These are phyloP conservation scores for Saccostrea glomerata DNA, from an alignment of 1,140 invertebrate genomes.

Conservation along the genomic window DNA sequence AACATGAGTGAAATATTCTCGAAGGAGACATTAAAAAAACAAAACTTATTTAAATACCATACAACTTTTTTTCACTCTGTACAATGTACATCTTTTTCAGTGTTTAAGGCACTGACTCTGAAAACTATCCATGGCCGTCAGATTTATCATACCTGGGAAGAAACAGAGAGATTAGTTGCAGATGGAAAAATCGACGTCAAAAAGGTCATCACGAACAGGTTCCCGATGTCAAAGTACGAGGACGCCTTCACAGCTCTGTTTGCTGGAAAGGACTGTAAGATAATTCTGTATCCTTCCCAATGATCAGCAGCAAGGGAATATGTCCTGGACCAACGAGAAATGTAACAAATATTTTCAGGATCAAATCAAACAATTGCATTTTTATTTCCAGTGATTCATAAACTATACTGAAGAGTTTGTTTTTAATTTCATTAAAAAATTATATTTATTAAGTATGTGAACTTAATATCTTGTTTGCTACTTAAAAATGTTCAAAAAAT, in stretches of 20 bases:
- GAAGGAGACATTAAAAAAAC: too few species aligned
- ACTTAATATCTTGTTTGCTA: too few species aligned
- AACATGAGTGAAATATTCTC: too few species aligned
- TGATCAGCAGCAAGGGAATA: slow-evolving; percentile 31
- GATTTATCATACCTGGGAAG: slow-evolving; percentile 73
- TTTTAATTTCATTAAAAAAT: too few species aligned
- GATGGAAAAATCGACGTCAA: slow-evolving; percentile 68
- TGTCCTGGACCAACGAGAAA: not conserved
- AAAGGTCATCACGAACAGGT: slow-evolving; percentile 67
- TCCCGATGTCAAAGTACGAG: slow-evolving; percentile 73
- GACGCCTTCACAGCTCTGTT: slow-evolving; percentile 72
- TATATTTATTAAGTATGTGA: too few species aligned
- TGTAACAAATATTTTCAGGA: too few species aligned
- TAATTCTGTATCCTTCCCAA: slow-evolving; percentile 69
- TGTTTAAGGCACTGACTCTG: slow-evolving; percentile 72
- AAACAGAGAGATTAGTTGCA: slow-evolving; percentile 67
- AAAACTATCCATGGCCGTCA: slow-evolving; percentile 72
- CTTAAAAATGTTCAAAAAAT: too few species aligned
- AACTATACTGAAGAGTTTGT: too few species aligned
- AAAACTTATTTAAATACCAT: too few species aligned
- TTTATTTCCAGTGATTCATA: too few species aligned
- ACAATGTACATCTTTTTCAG: slow-evolving; percentile 54
- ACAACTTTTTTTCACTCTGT: too few species aligned
- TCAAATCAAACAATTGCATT: too few species aligned
- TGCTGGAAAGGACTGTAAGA: slow-evolving; percentile 71